Conservation (phyloP, 2,888 invertebrate genomes). For the Eulithis prunata region DNA sequence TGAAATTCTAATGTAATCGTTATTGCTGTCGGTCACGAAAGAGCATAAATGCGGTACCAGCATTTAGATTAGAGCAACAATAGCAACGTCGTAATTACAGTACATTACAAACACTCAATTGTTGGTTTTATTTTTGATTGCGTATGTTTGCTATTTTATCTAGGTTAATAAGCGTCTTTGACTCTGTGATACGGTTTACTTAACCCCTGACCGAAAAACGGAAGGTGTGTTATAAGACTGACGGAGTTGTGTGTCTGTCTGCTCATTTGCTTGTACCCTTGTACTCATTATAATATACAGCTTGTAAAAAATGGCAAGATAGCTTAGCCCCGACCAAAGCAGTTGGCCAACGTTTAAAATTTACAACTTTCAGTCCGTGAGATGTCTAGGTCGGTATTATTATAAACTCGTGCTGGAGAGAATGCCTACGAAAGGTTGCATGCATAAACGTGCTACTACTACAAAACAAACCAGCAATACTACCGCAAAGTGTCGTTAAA, state of each 20-base stretch:
- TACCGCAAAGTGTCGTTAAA: no score
- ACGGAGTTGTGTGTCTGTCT: background rate
- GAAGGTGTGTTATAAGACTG: no score
- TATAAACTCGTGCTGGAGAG: background rate
- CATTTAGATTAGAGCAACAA: conserved; percentile 53
- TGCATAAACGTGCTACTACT: conserved; percentile 1
- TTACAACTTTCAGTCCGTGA: background rate
- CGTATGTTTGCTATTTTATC: conserved; percentile 22
- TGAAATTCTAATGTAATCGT: conserved; percentile 68
- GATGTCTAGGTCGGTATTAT: background rate
- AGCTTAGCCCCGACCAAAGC: background rate
- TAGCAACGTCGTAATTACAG: conserved; percentile 61
- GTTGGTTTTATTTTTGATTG: conserved; percentile 52
- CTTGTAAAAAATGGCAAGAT: background rate
- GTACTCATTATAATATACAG: background rate
- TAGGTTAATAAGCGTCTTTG: conserved; percentile 51
- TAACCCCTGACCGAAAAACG: background rate
- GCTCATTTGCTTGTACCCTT: conserved; percentile 17
- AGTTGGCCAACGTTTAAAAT: conserved; percentile 9
- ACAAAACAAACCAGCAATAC: background rate
- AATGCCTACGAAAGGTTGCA: background rate
- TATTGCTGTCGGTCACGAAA: conserved; percentile 70
- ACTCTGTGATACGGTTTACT: conserved; percentile 36
- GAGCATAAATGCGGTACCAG: conserved; percentile 62
- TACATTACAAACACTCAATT: conserved; percentile 49